Evolutionary conservation across 2,113 vertebrate species (phyloP), one percentile per base, ranked within the genome.

Genomic region (Dipodomys ordii): DNA sequence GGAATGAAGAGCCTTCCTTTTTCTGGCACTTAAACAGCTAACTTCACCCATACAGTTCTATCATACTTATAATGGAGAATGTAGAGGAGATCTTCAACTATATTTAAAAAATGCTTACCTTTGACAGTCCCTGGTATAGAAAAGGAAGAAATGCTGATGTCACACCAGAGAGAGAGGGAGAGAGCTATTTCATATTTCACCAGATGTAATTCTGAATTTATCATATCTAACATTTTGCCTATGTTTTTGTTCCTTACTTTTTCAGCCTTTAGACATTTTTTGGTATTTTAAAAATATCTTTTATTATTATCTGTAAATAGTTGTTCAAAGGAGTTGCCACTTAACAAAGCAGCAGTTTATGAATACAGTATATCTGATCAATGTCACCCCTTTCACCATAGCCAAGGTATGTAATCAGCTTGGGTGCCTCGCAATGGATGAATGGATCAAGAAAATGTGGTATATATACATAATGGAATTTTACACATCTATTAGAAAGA

Each of bases 71-170:
- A 86, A 76, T 53, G 72, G 46, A 78, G 76, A 85, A 53, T 84
- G 25, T 53, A 87, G 67, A 68, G 64, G 35, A 88, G 39, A 46
- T 35, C 25, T 72, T 35, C 71, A 46, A 88, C 46, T 80, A 4
- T 67, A 69, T 67, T 93, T 92, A 86, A 44, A 83, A 93, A 86
- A 83, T 86, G 13, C 30, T 76, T 92, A 77, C 12, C 57, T 95
- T 87, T 94, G 67, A 60, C 35, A 94, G 39, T 72, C 6, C 22
- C n/a, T 27, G 22, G n/a, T 13, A 65, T 64, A 88, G 79, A 35
- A 93, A 94, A 39, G 9, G 15, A 44, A 93, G 15, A 57, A 39
- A 82, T 9, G 7, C 32, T 67, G 23, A 91, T 92, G 28, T 16
- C 62, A 94, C 20, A 83, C 69, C 39, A 72, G 49, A 13, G 49